phyloP scores from a whole-genome alignment of 2,113 vertebrate species.

The Plecotus auritus region DNA sequence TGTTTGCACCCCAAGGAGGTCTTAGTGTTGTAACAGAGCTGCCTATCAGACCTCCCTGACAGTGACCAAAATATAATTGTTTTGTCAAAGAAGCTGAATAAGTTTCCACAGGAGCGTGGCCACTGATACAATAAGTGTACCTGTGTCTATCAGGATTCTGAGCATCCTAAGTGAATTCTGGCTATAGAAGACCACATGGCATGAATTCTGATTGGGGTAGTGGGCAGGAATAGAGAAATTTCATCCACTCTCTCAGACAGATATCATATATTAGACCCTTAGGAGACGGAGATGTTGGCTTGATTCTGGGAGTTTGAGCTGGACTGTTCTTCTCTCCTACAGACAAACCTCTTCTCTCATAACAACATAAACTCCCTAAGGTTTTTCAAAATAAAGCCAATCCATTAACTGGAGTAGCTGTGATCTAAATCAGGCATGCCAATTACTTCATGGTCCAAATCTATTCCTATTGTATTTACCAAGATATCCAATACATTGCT shows the following conservation, averaged over 20 bases:
- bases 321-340: neutral
- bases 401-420: neutral
- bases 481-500: neutral
- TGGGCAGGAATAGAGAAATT: neutral
- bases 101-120: neutral
- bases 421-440: neutral
- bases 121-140: neutral
- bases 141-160: neutral
- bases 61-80: neutral
- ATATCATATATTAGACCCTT: neutral
- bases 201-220: neutral
- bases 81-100: neutral
- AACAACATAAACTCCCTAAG: constrained; percentile 28
- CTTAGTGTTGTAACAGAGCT: neutral
- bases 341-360: neutral
- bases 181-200: neutral
- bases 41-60: neutral
- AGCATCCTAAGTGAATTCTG: neutral
- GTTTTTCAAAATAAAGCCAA: neutral
- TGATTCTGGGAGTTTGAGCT: neutral
- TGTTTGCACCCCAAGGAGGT: neutral
- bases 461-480: neutral
- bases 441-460: neutral
- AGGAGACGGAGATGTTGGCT: neutral
- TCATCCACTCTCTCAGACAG: neutral